Percentiles rank a stretch among this genome's conserved stretches.
These are phyloP conservation scores for Mystacornis crossleyi DNA, from an alignment of 2,113 vertebrate species.

Conservation along the genomic window DNA sequence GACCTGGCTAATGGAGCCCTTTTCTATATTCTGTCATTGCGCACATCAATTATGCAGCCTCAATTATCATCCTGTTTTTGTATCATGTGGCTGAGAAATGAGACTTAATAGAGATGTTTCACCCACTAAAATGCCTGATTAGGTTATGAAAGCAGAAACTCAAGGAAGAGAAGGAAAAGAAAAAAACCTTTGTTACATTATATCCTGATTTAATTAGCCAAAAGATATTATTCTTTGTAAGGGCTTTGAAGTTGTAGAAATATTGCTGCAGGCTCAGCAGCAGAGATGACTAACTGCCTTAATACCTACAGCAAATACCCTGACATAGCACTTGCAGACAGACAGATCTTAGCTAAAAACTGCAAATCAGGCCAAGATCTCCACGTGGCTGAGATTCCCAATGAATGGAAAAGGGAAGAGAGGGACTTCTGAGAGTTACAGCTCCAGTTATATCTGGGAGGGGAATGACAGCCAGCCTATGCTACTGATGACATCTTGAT, in stretches of 20 bases:
- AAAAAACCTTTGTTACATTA: constrained; percentile 39
- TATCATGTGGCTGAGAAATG: constrained; percentile 65
- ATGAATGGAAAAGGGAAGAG: not conserved
- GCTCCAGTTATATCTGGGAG: not conserved
- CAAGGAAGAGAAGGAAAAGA: constrained; percentile 4
- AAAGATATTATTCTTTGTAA: constrained; percentile 43
- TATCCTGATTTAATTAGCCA: constrained; percentile 61
- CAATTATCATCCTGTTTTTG: constrained; percentile 72
- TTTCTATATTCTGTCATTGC: constrained; percentile 71
- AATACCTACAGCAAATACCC: constrained; percentile 11
- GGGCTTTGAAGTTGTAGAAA: constrained; percentile 38
- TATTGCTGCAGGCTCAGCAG: constrained; percentile 45
- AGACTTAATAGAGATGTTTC: constrained; percentile 73
- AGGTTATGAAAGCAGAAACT: constrained; percentile 71
- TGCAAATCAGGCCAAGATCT: not conserved
- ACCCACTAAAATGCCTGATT: constrained; percentile 68
- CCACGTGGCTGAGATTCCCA: not conserved
- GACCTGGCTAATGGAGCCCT: constrained; percentile 75
- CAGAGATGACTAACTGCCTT: constrained; percentile 24
- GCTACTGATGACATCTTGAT: not conserved
- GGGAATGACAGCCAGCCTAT: not conserved
- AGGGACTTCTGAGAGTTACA: not conserved
- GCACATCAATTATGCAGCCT: constrained; percentile 69
- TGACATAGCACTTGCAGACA: not conserved
- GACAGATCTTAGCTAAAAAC: not conserved